Base-by-base conservation (phyloP, 2,888 invertebrate genomes). In the Xylocampa areola region DNA sequence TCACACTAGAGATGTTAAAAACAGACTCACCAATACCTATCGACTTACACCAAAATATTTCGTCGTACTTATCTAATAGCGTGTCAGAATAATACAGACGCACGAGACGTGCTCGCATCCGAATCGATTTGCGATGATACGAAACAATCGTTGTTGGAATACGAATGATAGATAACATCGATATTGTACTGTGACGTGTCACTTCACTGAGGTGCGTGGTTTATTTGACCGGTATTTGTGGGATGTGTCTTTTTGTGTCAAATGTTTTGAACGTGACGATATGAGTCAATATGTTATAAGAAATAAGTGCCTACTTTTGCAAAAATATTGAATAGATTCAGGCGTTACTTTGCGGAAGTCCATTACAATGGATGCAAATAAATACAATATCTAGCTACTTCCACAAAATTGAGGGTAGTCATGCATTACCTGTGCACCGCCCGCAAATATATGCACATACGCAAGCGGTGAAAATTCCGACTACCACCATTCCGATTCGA, bases 111-210 rank as follows among this genome's bases (percentile, higher is more conserved):
- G 72, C 35, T 45, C 57, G 37, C 43, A 49, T 61, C 51, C 5
- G 36, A 58, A 73, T 53, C 74, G 71, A 62, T 70, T 73, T 47
- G 39, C 43, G 52, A 44, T 51, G 70, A 66, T 59, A 72, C 52
- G 49, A 71, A 59, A 71, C 70, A 71, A 73, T 61, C 69, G 58
- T 37, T 35, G 10, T 5, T 47, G 48, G 71, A 71, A 73, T 73
- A 71, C 52, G 39, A 69, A 73, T 72, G 71, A 72, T 72, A 62
- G 57, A 72, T 72, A 50, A 48, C 39, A 62, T 61, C 58, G 66
- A 68, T 71, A 64, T 68, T 25, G 29, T 23, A 48, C 30, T 54
- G 40, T 70, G 73, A 70, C 54, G 37, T 37, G 73, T 55, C 68
- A 50, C 55, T 73, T 63, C 73, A 68, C 68, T 69, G 54, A 13